Percentiles rank a stretch among this genome's conserved stretches.
phyloP scores from a whole-genome alignment of 2,113 vertebrate genomes.

The Narcine bancroftii region DNA sequence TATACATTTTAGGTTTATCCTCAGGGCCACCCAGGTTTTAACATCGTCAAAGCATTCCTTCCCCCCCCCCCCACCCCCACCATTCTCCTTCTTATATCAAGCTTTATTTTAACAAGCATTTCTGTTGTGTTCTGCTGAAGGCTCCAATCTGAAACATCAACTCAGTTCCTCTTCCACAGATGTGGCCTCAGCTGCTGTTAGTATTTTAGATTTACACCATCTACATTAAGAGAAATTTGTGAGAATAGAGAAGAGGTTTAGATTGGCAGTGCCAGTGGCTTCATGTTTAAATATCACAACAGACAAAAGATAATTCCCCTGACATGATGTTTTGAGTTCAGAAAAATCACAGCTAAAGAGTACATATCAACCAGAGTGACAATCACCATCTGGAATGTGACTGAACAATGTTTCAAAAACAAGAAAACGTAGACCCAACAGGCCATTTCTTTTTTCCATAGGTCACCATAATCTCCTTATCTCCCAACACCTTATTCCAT shows the following conservation, averaged over 20 bases:
- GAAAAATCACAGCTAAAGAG: neutral
- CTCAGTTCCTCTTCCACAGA: no score
- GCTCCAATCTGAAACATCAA: no score
- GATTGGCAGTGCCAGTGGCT: neutral
- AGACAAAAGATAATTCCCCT: neutral
- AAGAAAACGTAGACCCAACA: neutral
- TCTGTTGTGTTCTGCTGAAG: no score
- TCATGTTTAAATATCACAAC: neutral
- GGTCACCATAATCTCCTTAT: neutral
- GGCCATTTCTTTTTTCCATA: neutral
- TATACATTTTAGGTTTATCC: no score
- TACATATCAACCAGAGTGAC: neutral
- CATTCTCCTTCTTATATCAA: no score
- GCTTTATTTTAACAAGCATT: no score
- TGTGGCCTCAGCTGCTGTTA: no score
- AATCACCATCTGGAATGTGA: slow-evolving; percentile 15
- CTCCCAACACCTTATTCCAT: neutral
- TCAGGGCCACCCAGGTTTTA: no score
- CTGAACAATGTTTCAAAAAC: neutral
- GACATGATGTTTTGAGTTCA: neutral
- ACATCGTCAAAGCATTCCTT: no score
- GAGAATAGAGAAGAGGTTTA: neutral
- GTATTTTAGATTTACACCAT: no score
- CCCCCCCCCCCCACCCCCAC: no score
- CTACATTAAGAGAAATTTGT: neutral